Base-by-base conservation (phyloP, 1,140 invertebrate genomes). In the Cardiocondyla obscurior region DNA sequence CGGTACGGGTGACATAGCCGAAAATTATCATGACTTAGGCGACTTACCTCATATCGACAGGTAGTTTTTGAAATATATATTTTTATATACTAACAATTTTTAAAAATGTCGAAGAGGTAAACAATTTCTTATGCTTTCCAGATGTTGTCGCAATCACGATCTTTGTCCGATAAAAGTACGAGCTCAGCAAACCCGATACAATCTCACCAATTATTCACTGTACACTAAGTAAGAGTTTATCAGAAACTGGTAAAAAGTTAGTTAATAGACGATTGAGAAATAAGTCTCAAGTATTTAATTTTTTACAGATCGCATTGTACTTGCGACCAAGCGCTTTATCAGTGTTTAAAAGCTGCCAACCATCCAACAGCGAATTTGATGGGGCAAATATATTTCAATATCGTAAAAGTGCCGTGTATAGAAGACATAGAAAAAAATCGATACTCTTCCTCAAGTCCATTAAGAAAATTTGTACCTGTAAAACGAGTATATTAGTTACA, bases 361-460 rank as follows among this genome's bases (percentile, higher is more conserved):
- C 95, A 96, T 72, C 95, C 96, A 7, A 95, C 97, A 0, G 96
- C 97, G 0, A 94, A 95, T 83, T 93, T 97, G 4, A 96, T 98
- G 95, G 98, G 97, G 44, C 96, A 97, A 82, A 96, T 98, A 65
- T 98, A 98, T 88, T 98, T 98, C 93, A 98, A 98, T 91, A 90
- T 98, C 79, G 95, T 98, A 46, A 95, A 96, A 93, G 96, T 97
- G 19, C 96, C 96, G 7, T 98, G 98, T 84, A 93, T 98, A 64
- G 95, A 96, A 57, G 96, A 97, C 74, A 92, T 88, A 2, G 88
- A 94, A 7, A 86, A 86, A 4, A 72, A 58, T 7, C 36, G 36
- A 12, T 30, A 83, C 10, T 14, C 64, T 55, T 70, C 76, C n/a
- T 57, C 53, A 55, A 30, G 36, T 49, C 19, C 58, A 44, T 28